phyloP scores from a whole-genome alignment of 2,113 vertebrate species.

The Pedetes capensis region DNA sequence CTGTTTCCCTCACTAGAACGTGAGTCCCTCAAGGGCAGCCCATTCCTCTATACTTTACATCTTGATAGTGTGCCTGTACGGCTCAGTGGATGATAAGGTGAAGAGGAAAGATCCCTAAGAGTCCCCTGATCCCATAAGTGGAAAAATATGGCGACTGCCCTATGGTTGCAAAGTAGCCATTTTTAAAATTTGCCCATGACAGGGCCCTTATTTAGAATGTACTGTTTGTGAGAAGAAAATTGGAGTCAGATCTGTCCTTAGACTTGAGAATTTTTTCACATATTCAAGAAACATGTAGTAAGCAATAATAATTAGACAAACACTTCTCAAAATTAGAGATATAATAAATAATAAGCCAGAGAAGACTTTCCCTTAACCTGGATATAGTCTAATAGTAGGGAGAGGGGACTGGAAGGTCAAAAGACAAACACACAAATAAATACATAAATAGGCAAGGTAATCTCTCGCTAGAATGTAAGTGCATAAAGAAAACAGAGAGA shows the following conservation, averaged over 20 bases:
- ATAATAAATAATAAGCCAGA: not conserved
- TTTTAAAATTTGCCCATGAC: not conserved
- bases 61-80: not conserved
- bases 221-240: not conserved
- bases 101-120: not conserved
- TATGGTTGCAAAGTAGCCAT: not conserved
- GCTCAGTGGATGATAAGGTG: not conserved
- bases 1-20: not conserved
- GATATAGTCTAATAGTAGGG: not conserved
- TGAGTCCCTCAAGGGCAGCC: not conserved
- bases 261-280: not conserved
- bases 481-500: not conserved
- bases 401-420: not conserved
- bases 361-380: not conserved
- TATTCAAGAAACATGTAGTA: not conserved
- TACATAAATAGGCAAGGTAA: not conserved
- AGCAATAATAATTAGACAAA: not conserved
- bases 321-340: not conserved
- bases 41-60: not conserved
- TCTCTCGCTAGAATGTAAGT: not conserved
- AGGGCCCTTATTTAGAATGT: not conserved
- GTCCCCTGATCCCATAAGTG: not conserved
- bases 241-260: not conserved
- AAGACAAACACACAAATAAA: not conserved
- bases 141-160: not conserved